Conservation (phyloP, 1,140 invertebrate species). For the Papilio glaucus region DNA sequence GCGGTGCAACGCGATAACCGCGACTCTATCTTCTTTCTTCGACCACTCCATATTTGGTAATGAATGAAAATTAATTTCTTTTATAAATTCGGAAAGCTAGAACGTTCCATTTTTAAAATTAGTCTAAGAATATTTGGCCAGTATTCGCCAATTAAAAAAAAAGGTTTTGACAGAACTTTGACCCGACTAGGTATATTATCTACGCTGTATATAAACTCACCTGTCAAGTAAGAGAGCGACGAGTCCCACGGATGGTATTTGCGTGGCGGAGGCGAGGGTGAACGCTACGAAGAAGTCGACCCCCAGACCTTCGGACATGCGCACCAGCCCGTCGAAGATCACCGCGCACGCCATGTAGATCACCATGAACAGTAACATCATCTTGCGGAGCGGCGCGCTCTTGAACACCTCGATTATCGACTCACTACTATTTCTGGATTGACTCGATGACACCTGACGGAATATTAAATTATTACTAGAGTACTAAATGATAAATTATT, state of each 20-base stretch:
- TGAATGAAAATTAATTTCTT: too few relatives aligned
- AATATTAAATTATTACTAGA: background rate
- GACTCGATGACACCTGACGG: conserved; percentile 68
- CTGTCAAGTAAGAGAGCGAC: conserved; percentile 86
- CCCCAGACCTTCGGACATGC: conserved; percentile 86
- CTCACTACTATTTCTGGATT: conserved; percentile 66
- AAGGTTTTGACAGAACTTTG: too few relatives aligned
- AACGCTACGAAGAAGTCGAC: conserved; percentile 88
- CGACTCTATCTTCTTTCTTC: too few relatives aligned
- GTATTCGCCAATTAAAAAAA: too few relatives aligned
- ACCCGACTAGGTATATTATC: too few relatives aligned
- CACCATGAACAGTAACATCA: conserved; percentile 83
- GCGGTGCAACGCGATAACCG: too few relatives aligned
- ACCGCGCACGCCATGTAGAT: conserved; percentile 85
- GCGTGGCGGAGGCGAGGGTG: conserved; percentile 87
- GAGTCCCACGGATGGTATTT: conserved; percentile 88
- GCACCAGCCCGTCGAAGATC: conserved; percentile 88
- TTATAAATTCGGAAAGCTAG: too few relatives aligned
- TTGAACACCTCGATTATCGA: conserved; percentile 85
- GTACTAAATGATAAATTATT: too few relatives aligned
- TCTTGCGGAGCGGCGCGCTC: conserved; percentile 83
- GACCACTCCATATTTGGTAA: too few relatives aligned
- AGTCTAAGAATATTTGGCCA: too few relatives aligned
- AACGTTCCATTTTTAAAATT: too few relatives aligned
- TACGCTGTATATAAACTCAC: too few relatives aligned